These are phyloP conservation scores for Andinoacara biseriatus DNA, from an alignment of 2,113 vertebrate genomes.

Conservation along the genomic window DNA sequence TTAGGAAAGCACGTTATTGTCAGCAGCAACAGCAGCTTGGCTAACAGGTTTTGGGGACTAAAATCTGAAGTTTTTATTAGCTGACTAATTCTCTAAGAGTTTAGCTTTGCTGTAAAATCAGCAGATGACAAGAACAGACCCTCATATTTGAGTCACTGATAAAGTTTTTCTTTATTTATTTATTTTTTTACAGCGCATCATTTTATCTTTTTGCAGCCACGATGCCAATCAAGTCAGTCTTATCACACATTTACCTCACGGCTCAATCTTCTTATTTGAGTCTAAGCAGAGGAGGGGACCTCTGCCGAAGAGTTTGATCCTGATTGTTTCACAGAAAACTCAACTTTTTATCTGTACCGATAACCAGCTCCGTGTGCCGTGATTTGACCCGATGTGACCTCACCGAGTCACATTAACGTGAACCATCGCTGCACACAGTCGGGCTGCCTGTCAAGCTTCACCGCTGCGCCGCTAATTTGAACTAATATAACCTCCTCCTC, in stretches of 20 bases:
- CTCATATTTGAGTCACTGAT: not conserved
- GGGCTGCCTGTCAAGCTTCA: conserved; percentile 1
- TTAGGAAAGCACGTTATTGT: too few relatives aligned
- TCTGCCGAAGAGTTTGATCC: too few relatives aligned
- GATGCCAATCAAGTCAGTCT: not conserved
- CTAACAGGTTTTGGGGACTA: too few relatives aligned
- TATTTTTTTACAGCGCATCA: not conserved
- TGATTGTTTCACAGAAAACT: too few relatives aligned
- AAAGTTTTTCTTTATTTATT: not conserved
- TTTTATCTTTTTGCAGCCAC: not conserved
- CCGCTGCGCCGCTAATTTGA: conserved; percentile 19
- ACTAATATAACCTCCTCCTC: conserved; percentile 26
- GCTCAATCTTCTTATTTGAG: not conserved
- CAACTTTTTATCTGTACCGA: not conserved
- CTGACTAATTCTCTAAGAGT: too few relatives aligned
- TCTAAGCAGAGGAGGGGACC: not conserved
- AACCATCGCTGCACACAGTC: not conserved
- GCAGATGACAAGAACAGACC: too few relatives aligned
- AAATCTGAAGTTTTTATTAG: too few relatives aligned
- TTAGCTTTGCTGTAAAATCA: too few relatives aligned
- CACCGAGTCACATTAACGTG: not conserved
- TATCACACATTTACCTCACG: not conserved
- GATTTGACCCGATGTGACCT: not conserved
- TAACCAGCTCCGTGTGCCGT: not conserved
- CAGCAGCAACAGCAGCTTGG: too few relatives aligned